phyloP scores from a whole-genome alignment of 2,888 invertebrate species.

The Stenotaenia linearis region DNA sequence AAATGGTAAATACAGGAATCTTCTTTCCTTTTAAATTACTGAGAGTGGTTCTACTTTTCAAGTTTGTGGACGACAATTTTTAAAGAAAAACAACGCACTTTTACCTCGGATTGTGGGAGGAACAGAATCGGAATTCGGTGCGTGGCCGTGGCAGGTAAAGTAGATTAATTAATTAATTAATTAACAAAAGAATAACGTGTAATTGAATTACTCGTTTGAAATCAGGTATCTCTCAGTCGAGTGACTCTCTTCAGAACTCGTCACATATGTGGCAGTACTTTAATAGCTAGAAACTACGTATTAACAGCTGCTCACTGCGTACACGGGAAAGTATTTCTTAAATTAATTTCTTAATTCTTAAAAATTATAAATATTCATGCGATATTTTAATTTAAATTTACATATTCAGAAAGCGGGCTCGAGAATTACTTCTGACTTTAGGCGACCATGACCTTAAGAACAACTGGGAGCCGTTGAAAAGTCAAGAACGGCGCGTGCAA shows the following conservation, averaged over 20 bases:
- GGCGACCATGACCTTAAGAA: conserved; percentile 29
- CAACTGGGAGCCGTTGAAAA: conserved; percentile 3
- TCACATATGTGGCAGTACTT: conserved; percentile 75
- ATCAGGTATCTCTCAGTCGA: conserved; percentile 18
- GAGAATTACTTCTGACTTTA: conserved; percentile 12
- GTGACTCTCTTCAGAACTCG: conserved; percentile 46
- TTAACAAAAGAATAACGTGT: too few relatives aligned
- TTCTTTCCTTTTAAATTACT: not conserved
- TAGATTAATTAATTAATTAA: too few relatives aligned
- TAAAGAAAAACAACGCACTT: not conserved
- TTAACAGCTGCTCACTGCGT: conserved; percentile 81
- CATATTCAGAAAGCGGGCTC: not conserved
- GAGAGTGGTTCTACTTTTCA: conserved; percentile 43
- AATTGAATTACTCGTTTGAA: too few relatives aligned
- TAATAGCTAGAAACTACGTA: conserved; percentile 65
- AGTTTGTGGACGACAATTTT: conserved; percentile 84
- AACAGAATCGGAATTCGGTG: conserved; percentile 40
- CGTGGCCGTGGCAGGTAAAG: conserved; percentile 42
- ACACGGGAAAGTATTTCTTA: conserved; percentile 49
- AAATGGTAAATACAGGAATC: not conserved
- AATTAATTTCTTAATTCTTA: too few relatives aligned
- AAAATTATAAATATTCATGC: not conserved
- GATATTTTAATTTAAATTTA: not conserved
- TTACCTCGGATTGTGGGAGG: conserved; percentile 41
- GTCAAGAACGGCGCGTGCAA: not conserved